Conservation (phyloP, 2,113 vertebrate genomes). For the Camelus bactrianus region DNA sequence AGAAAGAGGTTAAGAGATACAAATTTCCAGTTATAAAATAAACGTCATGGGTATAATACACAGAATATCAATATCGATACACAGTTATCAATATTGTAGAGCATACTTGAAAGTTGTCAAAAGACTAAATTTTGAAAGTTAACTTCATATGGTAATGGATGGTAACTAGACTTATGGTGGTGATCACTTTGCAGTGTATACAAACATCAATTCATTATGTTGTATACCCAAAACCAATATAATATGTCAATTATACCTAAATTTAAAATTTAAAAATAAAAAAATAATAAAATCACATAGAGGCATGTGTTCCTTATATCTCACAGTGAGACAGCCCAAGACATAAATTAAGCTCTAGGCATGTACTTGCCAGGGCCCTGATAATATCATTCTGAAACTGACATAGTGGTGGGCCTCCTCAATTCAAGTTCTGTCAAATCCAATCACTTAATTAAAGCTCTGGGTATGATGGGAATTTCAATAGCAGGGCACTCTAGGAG, state of each 20-base stretch:
- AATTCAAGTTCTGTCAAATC: slow-evolving; percentile 81
- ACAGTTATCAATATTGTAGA: background rate
- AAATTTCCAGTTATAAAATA: background rate
- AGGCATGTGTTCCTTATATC: slow-evolving; percentile 45
- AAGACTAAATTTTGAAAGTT: background rate
- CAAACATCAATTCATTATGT: background rate
- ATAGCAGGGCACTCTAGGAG: slow-evolving; percentile 73
- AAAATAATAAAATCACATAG: background rate
- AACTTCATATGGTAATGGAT: background rate
- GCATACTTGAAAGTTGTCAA: background rate
- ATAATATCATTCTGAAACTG: slow-evolving; percentile 76
- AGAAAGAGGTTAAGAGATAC: background rate
- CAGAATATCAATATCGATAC: background rate
- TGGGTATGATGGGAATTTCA: slow-evolving; percentile 86
- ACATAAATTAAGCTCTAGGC: slow-evolving; percentile 75
- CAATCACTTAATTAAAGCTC: slow-evolving; percentile 85
- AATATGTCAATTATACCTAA: background rate
- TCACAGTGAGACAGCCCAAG: slow-evolving; percentile 57
- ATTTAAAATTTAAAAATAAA: background rate
- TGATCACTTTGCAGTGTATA: background rate
- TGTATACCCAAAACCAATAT: background rate
- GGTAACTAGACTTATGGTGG: background rate
- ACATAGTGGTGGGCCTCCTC: slow-evolving; percentile 73
- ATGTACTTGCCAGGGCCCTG: slow-evolving; percentile 55
- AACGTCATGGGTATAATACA: background rate